Conservation (phyloP, 2,797 vertebrate species). For the Pygocentrus nattereri region DNA sequence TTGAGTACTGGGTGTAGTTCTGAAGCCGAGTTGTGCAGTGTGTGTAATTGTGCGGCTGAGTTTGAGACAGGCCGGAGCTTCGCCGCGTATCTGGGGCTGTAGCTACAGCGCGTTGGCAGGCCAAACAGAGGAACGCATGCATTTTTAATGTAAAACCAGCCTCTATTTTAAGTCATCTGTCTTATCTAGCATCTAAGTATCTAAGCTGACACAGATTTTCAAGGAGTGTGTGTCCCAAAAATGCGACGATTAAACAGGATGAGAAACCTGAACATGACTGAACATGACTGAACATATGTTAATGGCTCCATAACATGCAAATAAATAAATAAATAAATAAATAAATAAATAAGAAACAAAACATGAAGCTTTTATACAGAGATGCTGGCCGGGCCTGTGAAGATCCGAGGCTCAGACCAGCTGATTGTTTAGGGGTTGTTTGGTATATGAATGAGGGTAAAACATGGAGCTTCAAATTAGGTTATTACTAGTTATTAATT, state of each 20-base stretch:
- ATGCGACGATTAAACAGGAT: not conserved
- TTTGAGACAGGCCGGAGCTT: not conserved
- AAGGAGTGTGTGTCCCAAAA: slow-evolving; percentile 58
- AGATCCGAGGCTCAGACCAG: too few species aligned
- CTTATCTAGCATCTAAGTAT: slow-evolving; percentile 65
- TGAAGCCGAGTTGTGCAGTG: not conserved
- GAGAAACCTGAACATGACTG: too few species aligned
- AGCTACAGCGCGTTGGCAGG: slow-evolving; percentile 57
- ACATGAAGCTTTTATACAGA: too few species aligned
- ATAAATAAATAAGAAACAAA: too few species aligned
- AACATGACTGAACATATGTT: too few species aligned
- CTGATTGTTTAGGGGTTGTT: too few species aligned
- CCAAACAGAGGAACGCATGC: slow-evolving; percentile 70
- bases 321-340: too few species aligned
- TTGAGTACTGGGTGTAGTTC: not conserved
- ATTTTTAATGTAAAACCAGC: slow-evolving; percentile 72
- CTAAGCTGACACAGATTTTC: slow-evolving; percentile 53
- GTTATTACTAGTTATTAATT: too few species aligned
- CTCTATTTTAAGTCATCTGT: slow-evolving; percentile 74
- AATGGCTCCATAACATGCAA: too few species aligned
- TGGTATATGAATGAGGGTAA: too few species aligned
- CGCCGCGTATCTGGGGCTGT: not conserved
- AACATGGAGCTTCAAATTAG: too few species aligned
- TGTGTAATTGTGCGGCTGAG: not conserved
- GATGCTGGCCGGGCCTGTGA: too few species aligned